Evolutionary conservation across 2,888 invertebrate genomes (phyloP).

Genomic region (Nomada flava): DNA sequence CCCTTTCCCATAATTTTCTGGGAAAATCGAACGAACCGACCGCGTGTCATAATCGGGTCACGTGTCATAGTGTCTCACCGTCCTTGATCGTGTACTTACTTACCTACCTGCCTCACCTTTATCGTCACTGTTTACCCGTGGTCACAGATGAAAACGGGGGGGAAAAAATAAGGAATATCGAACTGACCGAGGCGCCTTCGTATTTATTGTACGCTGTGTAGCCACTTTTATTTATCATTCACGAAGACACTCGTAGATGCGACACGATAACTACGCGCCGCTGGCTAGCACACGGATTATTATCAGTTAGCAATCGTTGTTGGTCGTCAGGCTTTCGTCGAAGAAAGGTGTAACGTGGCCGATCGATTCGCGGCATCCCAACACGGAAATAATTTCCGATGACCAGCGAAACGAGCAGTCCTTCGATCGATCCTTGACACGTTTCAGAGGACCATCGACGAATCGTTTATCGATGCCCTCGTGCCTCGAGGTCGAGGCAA

Average conservation of each 20-base stretch:
- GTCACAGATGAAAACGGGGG: background rate
- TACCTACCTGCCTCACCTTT: background rate
- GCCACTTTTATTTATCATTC: conserved; percentile 32
- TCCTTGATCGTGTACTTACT: too few relatives aligned
- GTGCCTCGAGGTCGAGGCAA: background rate
- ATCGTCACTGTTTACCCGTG: conserved; percentile 10
- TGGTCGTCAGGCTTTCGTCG: conserved; percentile 10
- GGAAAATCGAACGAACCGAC: background rate
- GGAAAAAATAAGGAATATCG: background rate
- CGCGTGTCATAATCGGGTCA: background rate
- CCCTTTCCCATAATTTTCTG: background rate
- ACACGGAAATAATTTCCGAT: conserved; percentile 38
- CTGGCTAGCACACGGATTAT: conserved; percentile 2
- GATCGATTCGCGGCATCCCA: conserved; percentile 35
- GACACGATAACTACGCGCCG: conserved; percentile 14
- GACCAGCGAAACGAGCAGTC: conserved; percentile 11
- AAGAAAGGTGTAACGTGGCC: background rate
- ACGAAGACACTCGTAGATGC: conserved; percentile 21
- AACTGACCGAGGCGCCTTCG: background rate
- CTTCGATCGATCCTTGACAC: conserved; percentile 18
- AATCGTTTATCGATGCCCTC: background rate
- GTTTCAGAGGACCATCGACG: conserved; percentile 14
- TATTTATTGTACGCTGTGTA: background rate
- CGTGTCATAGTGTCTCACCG: background rate
- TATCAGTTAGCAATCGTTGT: conserved; percentile 31